Evolutionary conservation across 1,140 invertebrate species (phyloP).

Genomic region (Drosophila micromelanica): DNA sequence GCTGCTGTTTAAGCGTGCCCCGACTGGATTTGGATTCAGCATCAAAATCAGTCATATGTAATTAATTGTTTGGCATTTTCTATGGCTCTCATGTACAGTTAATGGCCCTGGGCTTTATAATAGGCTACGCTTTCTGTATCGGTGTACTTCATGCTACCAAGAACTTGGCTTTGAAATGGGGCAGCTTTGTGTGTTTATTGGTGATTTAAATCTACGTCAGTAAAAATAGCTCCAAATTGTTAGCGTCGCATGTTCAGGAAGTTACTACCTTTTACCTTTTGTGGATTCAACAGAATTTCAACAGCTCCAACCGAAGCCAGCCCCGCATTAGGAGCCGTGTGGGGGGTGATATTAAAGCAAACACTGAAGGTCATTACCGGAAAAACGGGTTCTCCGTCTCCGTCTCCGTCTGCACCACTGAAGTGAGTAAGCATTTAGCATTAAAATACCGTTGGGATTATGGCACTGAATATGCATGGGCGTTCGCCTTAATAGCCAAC

Average conservation of each 20-base stretch:
- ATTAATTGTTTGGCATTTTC: conserved; percentile 45
- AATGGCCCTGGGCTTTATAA: conserved; percentile 32
- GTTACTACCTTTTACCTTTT: conserved; percentile 36
- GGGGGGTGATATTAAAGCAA: conserved; percentile 63
- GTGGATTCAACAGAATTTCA: conserved; percentile 45
- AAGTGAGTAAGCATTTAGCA: conserved; percentile 81
- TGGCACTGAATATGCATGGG: conserved; percentile 78
- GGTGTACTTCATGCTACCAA: background rate
- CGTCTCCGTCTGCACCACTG: conserved; percentile 35
- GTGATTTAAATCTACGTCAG: conserved; percentile 35
- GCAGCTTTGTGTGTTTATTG: conserved; percentile 4
- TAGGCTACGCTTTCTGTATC: conserved; percentile 2
- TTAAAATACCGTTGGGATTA: conserved; percentile 82
- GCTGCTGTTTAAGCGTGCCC: conserved; percentile 20
- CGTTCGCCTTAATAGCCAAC: conserved; percentile 69
- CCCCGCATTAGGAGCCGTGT: background rate
- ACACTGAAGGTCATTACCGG: conserved; percentile 81
- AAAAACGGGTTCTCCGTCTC: conserved; percentile 68
- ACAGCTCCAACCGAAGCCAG: conserved; percentile 10
- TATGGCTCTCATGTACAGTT: conserved; percentile 35
- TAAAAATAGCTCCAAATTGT: conserved; percentile 26
- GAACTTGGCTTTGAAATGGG: conserved; percentile 9
- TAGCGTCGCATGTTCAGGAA: conserved; percentile 40
- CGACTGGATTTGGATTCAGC: conserved; percentile 25
- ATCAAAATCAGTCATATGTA: conserved; percentile 45